These are phyloP conservation scores for Antheraea mylitta DNA, from an alignment of 1,140 invertebrate genomes.

Conservation along the genomic window DNA sequence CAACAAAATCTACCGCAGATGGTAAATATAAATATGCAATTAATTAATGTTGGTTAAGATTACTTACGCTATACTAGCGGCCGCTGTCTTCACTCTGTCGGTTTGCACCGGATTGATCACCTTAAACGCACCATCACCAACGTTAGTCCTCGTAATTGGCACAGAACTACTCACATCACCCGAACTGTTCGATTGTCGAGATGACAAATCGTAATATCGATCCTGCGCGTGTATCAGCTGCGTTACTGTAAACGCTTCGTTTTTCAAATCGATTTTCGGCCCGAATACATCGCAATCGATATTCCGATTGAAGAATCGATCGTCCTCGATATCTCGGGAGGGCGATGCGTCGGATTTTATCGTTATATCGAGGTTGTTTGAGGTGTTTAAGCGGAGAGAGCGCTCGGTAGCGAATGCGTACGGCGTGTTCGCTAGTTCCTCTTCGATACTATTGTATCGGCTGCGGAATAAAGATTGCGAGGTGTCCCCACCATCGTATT, in stretches of 20 bases:
- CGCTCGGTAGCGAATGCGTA: conserved; percentile 65
- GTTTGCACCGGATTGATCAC: conserved; percentile 34
- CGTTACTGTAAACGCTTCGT: conserved; percentile 58
- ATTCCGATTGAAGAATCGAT: conserved; percentile 48
- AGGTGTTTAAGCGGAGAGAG: conserved; percentile 36
- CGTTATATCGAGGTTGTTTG: conserved; percentile 56
- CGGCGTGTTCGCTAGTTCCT: conserved; percentile 74
- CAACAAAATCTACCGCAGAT: too few species aligned
- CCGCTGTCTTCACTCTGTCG: conserved; percentile 30
- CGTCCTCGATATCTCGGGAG: conserved; percentile 56
- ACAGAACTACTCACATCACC: conserved; percentile 24
- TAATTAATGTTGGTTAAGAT: background rate
- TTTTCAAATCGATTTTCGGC: conserved; percentile 49
- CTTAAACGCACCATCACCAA: conserved; percentile 42
- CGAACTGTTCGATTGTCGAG: conserved; percentile 29
- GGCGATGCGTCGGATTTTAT: conserved; percentile 45
- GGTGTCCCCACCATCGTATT: conserved; percentile 49
- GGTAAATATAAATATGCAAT: too few species aligned
- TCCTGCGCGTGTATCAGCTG: conserved; percentile 71
- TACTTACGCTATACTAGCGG: conserved; percentile 54
- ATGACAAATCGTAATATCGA: conserved; percentile 65
- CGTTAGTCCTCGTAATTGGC: conserved; percentile 40
- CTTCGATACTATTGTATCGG: conserved; percentile 74
- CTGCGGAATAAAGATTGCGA: conserved; percentile 67
- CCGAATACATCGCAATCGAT: conserved; percentile 50